Base-by-base conservation (phyloP, 1,140 invertebrate genomes). In the Ceratina calcarata region DNA sequence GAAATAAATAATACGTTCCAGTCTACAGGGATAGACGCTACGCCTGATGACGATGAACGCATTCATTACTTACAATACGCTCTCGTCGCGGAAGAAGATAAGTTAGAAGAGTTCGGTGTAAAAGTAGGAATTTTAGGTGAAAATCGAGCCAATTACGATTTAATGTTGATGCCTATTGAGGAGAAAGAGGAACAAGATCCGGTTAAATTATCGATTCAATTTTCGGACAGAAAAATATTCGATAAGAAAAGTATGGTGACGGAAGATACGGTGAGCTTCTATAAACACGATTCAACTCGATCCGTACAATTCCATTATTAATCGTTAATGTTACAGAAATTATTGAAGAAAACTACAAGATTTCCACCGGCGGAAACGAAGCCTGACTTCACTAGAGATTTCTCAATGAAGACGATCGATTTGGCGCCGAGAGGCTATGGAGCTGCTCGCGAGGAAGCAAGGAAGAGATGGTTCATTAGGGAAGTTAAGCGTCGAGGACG, bases 111-210 rank as follows among this genome's bases (percentile, higher is more conserved):
- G 58, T 60, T 92, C 13, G 82, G 81, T n/a, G 89, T 93, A 15
- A 89, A 86, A 87, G 37, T 91, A 45, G 92, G 92, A 22, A 92
- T 93, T 69, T 70, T 93, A 24, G 92, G 92, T 60, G 75, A 90
- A 15, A 75, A 84, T 37, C 79, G 90, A 24, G 62, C 71, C 13
- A 80, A 92, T 70, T 93, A 88, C 66, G 89, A 93, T 66, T 27
- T 90, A 49, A 86, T 90, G 69, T 70, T 92, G 10, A 78, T 86
- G 53, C 88, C 84, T 1, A 0, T 32, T 0, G 74, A 86, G 58
- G 71, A 85, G 22, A 2, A 62, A 27, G 15, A 18, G 16, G n/a
- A 70, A 0, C 2, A 77, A 32, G 53, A 27, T 18, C 55, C 55
- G 3, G 16, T 18, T 27, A 51, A 49, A 10, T 24, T 32, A 45